Conservation (phyloP, 2,888 invertebrate species). For the Parnassius smintheus region DNA sequence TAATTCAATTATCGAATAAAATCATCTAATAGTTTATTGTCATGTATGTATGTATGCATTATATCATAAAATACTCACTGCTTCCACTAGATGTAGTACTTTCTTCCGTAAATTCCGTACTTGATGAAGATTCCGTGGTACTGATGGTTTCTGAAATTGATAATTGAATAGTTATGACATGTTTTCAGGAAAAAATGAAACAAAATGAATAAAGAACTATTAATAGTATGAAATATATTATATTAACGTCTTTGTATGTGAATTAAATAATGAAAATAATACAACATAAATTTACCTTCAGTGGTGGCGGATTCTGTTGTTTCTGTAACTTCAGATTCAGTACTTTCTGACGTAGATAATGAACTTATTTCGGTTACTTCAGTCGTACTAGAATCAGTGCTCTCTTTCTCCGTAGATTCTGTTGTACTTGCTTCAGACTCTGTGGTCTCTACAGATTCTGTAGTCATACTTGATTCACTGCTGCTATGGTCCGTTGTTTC, state of each 20-base stretch:
- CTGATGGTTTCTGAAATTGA: constrained; percentile 8
- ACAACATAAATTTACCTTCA: neutral
- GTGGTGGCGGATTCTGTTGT: neutral
- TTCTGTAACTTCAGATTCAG: neutral
- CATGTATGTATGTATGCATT: no score
- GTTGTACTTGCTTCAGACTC: constrained; percentile 9
- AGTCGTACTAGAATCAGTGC: constrained; percentile 21
- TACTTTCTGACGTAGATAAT: neutral
- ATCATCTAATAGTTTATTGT: no score
- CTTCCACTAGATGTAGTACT: constrained; percentile 17
- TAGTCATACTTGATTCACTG: neutral
- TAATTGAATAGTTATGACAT: no score
- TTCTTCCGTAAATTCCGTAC: constrained; percentile 24
- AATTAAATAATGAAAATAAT: neutral
- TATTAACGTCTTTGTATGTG: neutral
- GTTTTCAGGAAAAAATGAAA: no score
- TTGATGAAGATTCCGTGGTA: constrained; percentile 21
- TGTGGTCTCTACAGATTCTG: constrained; percentile 1
- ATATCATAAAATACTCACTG: constrained; percentile 1
- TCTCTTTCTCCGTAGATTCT: neutral
- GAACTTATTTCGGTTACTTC: constrained; percentile 24
- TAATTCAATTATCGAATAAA: no score
- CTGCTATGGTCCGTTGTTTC: neutral
- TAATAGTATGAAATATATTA: neutral
- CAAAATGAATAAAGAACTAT: no score